Conservation (phyloP, 2,888 invertebrate species). For the Heliconius sara region DNA sequence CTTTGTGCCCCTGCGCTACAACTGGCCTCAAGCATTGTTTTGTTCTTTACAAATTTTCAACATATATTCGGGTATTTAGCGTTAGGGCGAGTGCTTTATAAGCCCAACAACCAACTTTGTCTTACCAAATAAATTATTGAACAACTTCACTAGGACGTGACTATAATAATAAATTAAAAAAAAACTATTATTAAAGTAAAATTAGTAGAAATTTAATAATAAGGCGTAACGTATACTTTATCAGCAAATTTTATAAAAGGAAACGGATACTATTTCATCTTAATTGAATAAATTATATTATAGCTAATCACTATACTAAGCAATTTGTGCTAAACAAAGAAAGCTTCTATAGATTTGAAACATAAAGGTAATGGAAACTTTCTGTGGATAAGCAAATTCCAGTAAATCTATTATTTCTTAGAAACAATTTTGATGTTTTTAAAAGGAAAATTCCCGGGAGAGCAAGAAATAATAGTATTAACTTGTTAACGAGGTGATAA, state of each 20-base stretch:
- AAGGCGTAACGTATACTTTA: slow-evolving; percentile 6
- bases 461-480: neutral
- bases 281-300: slow-evolving; percentile 18
- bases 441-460: neutral
- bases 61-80: too few relatives aligned
- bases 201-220: neutral
- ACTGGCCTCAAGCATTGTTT: too few relatives aligned
- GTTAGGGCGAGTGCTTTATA: too few relatives aligned
- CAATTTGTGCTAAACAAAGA: slow-evolving; percentile 19
- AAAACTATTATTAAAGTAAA: neutral
- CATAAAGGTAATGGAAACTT: slow-evolving; percentile 13
- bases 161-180: neutral
- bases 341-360: slow-evolving; percentile 17
- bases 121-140: neutral
- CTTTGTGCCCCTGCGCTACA: too few relatives aligned
- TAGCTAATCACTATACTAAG: slow-evolving; percentile 3
- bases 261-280: slow-evolving; percentile 12
- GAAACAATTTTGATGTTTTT: neutral
- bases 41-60: too few relatives aligned
- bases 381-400: neutral
- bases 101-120: too few relatives aligned
- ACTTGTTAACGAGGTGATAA: neutral
- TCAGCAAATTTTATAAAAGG: slow-evolving; percentile 4
- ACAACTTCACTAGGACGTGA: neutral
- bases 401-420: neutral